A percentile compares a stretch with the other conserved stretches of the same genome.
These are phyloP conservation scores for Amphiura filiformis DNA, from an alignment of 35 echinoderm and acorn worm species.

Conservation along the genomic window DNA sequence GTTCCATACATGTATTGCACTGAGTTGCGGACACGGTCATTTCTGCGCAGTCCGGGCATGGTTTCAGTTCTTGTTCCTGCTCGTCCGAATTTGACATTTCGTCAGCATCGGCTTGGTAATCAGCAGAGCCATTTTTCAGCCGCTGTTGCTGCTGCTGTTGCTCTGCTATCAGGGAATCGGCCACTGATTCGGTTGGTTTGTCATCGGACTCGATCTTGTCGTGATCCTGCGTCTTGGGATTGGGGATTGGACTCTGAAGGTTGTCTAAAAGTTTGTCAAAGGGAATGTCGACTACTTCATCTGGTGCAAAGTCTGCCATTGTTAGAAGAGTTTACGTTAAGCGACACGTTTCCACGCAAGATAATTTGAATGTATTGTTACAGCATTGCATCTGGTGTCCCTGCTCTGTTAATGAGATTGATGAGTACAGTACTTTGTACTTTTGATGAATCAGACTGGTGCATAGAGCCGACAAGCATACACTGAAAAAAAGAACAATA, in stretches of 20 bases:
- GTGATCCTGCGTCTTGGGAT: neutral
- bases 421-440: too few species aligned
- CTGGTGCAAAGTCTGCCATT: neutral
- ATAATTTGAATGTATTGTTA: too few species aligned
- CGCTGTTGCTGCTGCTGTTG: neutral
- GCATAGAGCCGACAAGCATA: too few species aligned
- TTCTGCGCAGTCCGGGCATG: neutral
- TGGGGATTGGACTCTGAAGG: neutral
- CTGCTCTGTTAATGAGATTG: too few species aligned
- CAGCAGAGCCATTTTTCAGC: neutral
- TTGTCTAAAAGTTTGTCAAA: conserved; percentile 6
- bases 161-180: neutral
- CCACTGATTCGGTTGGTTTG: neutral
- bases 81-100: neutral
- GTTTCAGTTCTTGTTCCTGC: neutral
- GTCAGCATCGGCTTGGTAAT: neutral
- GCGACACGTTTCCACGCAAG: too few species aligned
- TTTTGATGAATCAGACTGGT: too few species aligned
- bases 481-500: too few species aligned
- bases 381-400: too few species aligned
- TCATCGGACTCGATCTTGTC: neutral
- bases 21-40: neutral
- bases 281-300: neutral
- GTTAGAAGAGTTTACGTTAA: neutral
- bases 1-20: conserved; percentile 10